Evolutionary conservation across 1,140 invertebrate genomes (phyloP).

Genomic region (Triops cancriformis): DNA sequence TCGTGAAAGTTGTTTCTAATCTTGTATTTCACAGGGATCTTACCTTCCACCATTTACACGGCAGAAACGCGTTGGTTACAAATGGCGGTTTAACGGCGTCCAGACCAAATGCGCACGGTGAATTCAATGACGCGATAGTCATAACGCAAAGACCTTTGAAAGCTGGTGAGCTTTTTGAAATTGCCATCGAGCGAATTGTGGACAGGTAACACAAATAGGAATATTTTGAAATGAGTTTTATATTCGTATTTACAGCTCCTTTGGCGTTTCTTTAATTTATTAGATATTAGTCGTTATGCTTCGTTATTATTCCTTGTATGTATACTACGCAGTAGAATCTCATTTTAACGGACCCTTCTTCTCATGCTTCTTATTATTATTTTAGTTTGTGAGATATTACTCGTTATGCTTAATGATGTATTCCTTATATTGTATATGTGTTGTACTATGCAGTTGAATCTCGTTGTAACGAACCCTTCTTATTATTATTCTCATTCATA

Average conservation of each 20-base stretch:
- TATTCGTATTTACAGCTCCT: constrained; percentile 29
- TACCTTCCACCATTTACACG: constrained; percentile 79
- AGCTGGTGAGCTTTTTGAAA: constrained; percentile 86
- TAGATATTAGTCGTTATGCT: no score
- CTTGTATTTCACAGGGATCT: constrained; percentile 51
- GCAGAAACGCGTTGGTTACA: constrained; percentile 76
- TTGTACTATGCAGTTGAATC: no score
- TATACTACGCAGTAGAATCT: no score
- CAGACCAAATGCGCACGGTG: constrained; percentile 71
- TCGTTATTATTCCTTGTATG: no score
- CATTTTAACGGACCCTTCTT: no score
- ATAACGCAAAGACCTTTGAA: constrained; percentile 77
- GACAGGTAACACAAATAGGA: constrained; percentile 76
- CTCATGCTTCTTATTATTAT: no score
- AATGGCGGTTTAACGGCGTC: constrained; percentile 77
- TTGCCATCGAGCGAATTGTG: constrained; percentile 83
- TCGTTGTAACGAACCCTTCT: no score
- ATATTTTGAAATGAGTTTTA: no score
- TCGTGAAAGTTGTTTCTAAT: background rate
- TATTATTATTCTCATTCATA: no score
- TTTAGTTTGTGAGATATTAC: no score
- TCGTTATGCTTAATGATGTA: no score
- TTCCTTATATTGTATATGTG: no score
- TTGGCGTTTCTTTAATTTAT: background rate
- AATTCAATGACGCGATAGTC: constrained; percentile 90